Percentiles rank a stretch among this genome's conserved stretches.
Conservation (phyloP, 2,888 invertebrate genomes). For the Elaeidobius kamerunicus region DNA sequence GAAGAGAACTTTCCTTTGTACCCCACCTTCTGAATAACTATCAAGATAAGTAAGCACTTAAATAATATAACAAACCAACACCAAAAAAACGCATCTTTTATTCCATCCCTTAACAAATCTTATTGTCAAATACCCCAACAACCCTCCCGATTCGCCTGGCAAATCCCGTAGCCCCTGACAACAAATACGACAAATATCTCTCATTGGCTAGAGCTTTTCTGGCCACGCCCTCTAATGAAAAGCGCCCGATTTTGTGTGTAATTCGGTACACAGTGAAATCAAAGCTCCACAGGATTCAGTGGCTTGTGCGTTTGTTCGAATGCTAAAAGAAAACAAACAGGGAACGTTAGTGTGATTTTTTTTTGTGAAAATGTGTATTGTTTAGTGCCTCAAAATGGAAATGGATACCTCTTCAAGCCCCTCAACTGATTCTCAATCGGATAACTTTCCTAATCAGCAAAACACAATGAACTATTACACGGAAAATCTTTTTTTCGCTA, state of each 20-base stretch:
- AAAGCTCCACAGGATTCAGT: background rate
- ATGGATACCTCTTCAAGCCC: slow-evolving; percentile 42
- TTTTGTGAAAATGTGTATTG: background rate
- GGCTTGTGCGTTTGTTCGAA: background rate
- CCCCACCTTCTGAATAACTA: too few species aligned
- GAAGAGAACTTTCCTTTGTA: too few species aligned
- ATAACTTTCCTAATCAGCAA: slow-evolving; percentile 35
- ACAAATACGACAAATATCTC: slow-evolving; percentile 5
- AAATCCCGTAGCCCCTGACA: too few species aligned
- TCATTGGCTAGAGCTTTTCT: slow-evolving; percentile 34
- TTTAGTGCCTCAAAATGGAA: slow-evolving; percentile 31
- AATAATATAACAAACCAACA: too few species aligned
- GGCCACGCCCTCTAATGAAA: slow-evolving; percentile 28
- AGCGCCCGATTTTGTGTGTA: slow-evolving; percentile 35
- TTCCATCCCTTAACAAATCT: too few species aligned
- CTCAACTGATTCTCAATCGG: slow-evolving; percentile 46
- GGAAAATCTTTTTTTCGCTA: slow-evolving; percentile 42
- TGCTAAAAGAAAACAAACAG: background rate
- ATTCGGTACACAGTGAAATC: slow-evolving; percentile 21
- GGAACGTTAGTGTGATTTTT: slow-evolving; percentile 5
- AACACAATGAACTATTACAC: slow-evolving; percentile 44
- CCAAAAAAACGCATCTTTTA: background rate
- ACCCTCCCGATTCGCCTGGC: slow-evolving; percentile 14
- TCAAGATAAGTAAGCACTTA: too few species aligned
- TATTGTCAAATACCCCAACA: too few species aligned